phyloP scores from a whole-genome alignment of 2,888 invertebrate genomes.

The Xanthorhoe designata region DNA sequence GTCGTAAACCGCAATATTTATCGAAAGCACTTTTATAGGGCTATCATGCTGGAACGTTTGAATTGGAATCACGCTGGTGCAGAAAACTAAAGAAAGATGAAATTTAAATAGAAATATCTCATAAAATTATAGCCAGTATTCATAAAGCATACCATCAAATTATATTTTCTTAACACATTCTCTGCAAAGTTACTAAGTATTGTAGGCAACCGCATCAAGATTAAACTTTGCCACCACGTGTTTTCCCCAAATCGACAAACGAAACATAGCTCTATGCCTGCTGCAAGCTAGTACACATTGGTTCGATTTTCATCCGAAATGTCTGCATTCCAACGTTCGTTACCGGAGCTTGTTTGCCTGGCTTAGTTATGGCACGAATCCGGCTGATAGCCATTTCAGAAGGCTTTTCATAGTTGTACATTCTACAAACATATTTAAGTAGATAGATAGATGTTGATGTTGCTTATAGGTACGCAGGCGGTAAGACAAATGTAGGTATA shows the following conservation, averaged over 20 bases:
- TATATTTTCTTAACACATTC: no score
- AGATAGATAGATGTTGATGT: no score
- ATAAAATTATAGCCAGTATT: no score
- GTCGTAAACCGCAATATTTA: conserved; percentile 46
- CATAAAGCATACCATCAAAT: no score
- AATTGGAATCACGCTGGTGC: background rate
- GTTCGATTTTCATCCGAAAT: conserved; percentile 1
- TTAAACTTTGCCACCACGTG: no score
- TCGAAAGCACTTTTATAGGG: conserved; percentile 49
- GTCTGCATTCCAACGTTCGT: conserved; percentile 13
- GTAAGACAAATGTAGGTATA: background rate
- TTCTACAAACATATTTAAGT: background rate
- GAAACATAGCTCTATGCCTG: no score
- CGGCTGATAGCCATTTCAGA: conserved; percentile 18
- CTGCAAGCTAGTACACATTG: background rate
- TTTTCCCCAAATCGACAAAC: no score
- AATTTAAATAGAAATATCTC: background rate
- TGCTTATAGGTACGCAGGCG: no score
- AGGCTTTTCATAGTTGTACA: background rate
- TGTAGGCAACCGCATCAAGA: no score
- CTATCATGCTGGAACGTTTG: conserved; percentile 34
- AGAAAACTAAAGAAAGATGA: background rate
- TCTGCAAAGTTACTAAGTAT: no score
- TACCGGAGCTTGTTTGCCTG: conserved; percentile 22
- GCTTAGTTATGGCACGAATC: conserved; percentile 13